These are phyloP conservation scores for Threskiornis aethiopicus DNA, from an alignment of 2,797 vertebrate species.

Conservation along the genomic window DNA sequence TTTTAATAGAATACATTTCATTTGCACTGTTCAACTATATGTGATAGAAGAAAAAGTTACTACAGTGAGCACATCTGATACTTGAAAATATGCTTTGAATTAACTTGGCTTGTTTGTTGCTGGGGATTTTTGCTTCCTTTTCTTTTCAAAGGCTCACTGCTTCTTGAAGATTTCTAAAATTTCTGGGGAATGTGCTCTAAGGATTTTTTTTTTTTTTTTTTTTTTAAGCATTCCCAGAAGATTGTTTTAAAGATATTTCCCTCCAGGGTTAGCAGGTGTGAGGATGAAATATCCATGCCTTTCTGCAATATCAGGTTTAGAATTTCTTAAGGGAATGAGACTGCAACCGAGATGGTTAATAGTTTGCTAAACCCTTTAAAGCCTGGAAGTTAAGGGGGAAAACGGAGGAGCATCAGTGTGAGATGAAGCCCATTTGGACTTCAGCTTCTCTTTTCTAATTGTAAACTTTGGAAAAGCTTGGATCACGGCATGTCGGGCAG, in stretches of 20 bases:
- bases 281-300: slow-evolving; percentile 56
- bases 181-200: slow-evolving; percentile 52
- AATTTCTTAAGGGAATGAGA: slow-evolving; percentile 46
- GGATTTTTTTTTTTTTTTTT: not conserved
- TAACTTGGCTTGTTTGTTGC: not conserved
- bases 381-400: not conserved
- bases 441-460: not conserved
- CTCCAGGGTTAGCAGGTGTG: slow-evolving; percentile 67
- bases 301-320: slow-evolving; percentile 62
- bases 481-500: not conserved
- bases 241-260: slow-evolving; percentile 61
- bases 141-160: slow-evolving; percentile 36
- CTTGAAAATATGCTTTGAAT: slow-evolving; percentile 56
- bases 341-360: slow-evolving; percentile 8
- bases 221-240: slow-evolving; percentile 41
- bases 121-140: not conserved
- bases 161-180: slow-evolving; percentile 57
- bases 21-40: not conserved
- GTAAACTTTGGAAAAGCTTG: not conserved
- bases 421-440: not conserved
- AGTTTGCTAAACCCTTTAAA: slow-evolving; percentile 41
- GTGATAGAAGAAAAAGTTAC: not conserved
- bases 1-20: not conserved
- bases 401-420: accelerated
- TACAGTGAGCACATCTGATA: not conserved